Percentiles rank a stretch among this genome's conserved stretches.
Evolutionary conservation across 2,113 vertebrate species (phyloP).

Genomic region (Danionella cerebrum): DNA sequence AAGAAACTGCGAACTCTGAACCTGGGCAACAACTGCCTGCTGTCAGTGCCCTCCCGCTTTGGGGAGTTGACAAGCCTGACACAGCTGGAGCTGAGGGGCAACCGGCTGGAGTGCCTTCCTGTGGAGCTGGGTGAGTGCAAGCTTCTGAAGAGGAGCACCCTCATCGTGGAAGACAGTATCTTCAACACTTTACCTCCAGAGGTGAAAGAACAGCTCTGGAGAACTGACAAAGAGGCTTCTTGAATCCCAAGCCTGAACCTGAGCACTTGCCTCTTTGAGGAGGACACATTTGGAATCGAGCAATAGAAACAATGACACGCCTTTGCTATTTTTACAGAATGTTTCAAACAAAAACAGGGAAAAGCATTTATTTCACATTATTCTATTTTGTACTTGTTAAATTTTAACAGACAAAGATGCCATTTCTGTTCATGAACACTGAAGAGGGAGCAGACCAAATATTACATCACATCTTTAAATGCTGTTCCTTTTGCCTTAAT

Average conservation of each 20-base stretch:
- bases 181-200: slow-evolving; percentile 90
- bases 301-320: neutral
- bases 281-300: neutral
- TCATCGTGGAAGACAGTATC: slow-evolving; percentile 91
- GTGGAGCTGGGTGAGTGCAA: slow-evolving; percentile 94
- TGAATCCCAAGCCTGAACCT: slow-evolving; percentile 37
- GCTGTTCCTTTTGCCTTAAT: slow-evolving; percentile 19
- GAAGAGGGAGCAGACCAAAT: neutral
- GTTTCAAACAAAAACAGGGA: neutral
- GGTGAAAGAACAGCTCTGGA: slow-evolving; percentile 90
- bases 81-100: slow-evolving; percentile 90
- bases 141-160: slow-evolving; percentile 83
- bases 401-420: neutral
- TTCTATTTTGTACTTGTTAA: neutral
- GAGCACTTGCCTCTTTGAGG: neutral
- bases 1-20: slow-evolving; percentile 91
- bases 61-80: slow-evolving; percentile 87
- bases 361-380: neutral
- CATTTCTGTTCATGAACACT: neutral
- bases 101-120: slow-evolving; percentile 88
- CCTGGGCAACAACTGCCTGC: slow-evolving; percentile 91
- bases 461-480: neutral
- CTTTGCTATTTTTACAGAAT: neutral
- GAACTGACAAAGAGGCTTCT: slow-evolving; percentile 87
- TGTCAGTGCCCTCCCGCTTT: slow-evolving; percentile 84